phyloP scores from a whole-genome alignment of 2,888 invertebrate species.

The Listrodromus nycthemerus region DNA sequence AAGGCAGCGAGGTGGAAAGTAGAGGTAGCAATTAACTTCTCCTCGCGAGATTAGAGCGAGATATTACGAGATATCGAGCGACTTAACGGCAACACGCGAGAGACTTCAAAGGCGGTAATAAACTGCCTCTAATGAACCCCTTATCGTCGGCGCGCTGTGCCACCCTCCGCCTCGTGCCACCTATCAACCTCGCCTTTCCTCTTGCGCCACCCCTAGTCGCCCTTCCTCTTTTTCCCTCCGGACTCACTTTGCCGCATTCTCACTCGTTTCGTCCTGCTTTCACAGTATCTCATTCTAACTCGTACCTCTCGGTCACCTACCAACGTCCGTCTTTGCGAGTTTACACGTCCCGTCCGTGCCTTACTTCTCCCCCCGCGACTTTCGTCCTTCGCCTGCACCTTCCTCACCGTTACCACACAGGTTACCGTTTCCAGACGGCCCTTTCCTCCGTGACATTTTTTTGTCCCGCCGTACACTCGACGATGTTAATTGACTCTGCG shows the following conservation, averaged over 20 bases:
- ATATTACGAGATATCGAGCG: slow-evolving; percentile 85
- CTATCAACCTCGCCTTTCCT: slow-evolving; percentile 67
- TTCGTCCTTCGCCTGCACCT: slow-evolving; percentile 47
- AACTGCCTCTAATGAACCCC: slow-evolving; percentile 85
- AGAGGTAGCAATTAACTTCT: slow-evolving; percentile 84
- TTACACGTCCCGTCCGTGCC: slow-evolving; percentile 19
- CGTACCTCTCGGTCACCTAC: slow-evolving; percentile 30
- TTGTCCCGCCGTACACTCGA: not conserved
- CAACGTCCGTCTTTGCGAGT: slow-evolving; percentile 29
- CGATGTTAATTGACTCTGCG: slow-evolving; percentile 20
- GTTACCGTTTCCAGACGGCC: slow-evolving; percentile 13
- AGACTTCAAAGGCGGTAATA: slow-evolving; percentile 85
- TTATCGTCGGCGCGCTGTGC: slow-evolving; percentile 80
- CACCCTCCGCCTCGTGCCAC: slow-evolving; percentile 73
- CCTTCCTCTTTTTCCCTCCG: slow-evolving; percentile 46
- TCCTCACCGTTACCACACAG: slow-evolving; percentile 18
- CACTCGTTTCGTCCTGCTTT: slow-evolving; percentile 38
- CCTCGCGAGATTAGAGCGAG: slow-evolving; percentile 84
- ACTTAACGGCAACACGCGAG: slow-evolving; percentile 84
- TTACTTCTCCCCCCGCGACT: slow-evolving; percentile 23
- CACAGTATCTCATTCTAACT: slow-evolving; percentile 27
- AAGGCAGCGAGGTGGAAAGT: slow-evolving; percentile 66
- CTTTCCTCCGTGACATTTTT: not conserved
- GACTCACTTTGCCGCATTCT: slow-evolving; percentile 50
- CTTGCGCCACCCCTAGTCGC: slow-evolving; percentile 54